Percentiles rank a stretch among this genome's conserved stretches.
phyloP scores from a whole-genome alignment of 2,113 vertebrate genomes.

The Eublepharis macularius region DNA sequence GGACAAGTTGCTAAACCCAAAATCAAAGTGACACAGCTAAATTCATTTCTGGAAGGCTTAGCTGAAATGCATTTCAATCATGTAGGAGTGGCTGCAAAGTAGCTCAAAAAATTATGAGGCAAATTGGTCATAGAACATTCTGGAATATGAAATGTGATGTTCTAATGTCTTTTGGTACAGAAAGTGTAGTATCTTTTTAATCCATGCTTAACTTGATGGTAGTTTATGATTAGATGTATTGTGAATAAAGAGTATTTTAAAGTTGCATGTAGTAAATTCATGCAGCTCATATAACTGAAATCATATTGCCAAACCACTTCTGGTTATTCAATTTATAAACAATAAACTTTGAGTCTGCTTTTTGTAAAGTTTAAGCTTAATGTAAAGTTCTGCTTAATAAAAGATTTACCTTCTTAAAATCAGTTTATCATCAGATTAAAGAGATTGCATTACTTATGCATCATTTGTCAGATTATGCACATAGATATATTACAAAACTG shows the following conservation, averaged over 20 bases:
- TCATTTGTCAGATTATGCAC: not conserved
- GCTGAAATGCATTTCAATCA: not conserved
- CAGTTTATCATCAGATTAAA: not conserved
- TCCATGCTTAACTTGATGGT: constrained; percentile 1
- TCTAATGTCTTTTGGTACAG: not conserved
- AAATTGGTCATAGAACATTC: not conserved
- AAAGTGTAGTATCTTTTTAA: not conserved
- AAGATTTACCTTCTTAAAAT: not conserved
- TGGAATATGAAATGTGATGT: constrained; percentile 16
- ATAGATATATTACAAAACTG: not conserved
- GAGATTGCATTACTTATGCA: not conserved
- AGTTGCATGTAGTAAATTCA: not conserved
- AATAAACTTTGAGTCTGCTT: fast-evolving
- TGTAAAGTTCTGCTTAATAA: no score
- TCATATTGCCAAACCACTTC: not conserved
- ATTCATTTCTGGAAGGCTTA: constrained; percentile 25
- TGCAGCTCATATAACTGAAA: not conserved
- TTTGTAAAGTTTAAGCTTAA: not conserved
- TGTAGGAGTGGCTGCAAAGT: constrained; percentile 33
- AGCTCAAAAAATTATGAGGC: constrained; percentile 12
- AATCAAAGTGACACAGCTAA: not conserved
- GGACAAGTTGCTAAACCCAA: not conserved
- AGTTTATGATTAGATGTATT: not conserved
- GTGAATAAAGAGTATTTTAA: not conserved
- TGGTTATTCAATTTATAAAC: not conserved